A percentile compares a stretch with the other conserved stretches of the same genome.
Evolutionary conservation across 2,888 invertebrate genomes (phyloP).

Genomic region (Acanthosepion lycidas): DNA sequence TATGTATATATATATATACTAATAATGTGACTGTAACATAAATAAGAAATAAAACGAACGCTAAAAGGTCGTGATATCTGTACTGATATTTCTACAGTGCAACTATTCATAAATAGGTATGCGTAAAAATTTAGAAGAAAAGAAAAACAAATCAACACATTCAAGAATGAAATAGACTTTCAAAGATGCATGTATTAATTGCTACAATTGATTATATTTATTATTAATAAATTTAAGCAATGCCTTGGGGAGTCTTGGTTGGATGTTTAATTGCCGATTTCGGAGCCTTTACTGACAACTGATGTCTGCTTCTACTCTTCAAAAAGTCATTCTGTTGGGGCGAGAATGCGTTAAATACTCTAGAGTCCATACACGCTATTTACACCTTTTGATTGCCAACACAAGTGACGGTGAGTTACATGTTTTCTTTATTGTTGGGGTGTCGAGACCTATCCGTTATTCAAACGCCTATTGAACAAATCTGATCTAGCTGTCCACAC

Average conservation of each 20-base stretch:
- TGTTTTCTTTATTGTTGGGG: slow-evolving; percentile 13
- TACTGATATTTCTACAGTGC: neutral
- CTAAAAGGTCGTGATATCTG: neutral
- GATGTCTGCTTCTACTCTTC: neutral
- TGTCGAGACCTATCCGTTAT: slow-evolving; percentile 20
- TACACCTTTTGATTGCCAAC: slow-evolving; percentile 8
- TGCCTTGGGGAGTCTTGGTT: neutral
- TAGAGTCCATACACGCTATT: neutral
- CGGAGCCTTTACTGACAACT: neutral
- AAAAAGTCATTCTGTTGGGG: neutral
- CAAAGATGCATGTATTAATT: neutral
- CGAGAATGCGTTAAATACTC: neutral
- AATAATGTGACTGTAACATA: neutral
- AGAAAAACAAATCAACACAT: neutral
- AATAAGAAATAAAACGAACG: neutral
- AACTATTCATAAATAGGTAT: neutral
- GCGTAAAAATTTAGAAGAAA: neutral
- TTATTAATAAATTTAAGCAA: neutral
- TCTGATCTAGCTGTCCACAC: neutral
- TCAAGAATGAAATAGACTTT: neutral
- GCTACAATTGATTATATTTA: neutral
- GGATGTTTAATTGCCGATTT: neutral
- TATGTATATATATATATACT: neutral
- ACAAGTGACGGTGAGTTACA: neutral
- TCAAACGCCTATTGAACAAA: neutral